Evolutionary conservation across 1,140 invertebrate species (phyloP).

Genomic region (Penaeus chinensis): DNA sequence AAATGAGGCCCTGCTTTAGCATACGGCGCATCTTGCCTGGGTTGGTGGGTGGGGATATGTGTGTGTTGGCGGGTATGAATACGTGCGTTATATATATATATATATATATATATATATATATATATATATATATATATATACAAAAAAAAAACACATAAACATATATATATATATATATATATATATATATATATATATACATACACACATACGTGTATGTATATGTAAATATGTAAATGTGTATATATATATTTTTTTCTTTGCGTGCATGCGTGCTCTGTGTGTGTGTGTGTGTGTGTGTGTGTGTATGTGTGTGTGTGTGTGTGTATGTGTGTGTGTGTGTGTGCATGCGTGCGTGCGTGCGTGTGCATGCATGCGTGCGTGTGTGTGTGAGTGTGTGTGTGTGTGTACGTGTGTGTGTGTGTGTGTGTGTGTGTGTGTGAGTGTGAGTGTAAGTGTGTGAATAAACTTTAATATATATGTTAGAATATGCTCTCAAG

Average conservation of each 20-base stretch:
- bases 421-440: too few relatives aligned
- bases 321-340: neutral
- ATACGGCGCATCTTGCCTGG: too few relatives aligned
- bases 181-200: neutral
- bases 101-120: neutral
- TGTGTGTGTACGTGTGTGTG: too few relatives aligned
- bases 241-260: neutral
- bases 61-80: neutral
- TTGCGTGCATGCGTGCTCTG: neutral
- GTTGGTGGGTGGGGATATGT: neutral
- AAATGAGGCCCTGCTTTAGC: too few relatives aligned
- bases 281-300: neutral
- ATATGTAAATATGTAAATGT: neutral
- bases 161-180: neutral
- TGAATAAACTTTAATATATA: too few relatives aligned
- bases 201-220: neutral
- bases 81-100: neutral
- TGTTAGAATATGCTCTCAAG: too few relatives aligned
- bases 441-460: too few relatives aligned
- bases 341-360: neutral
- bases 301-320: neutral
- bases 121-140: constrained; percentile 7
- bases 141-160: neutral
- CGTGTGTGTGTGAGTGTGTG: too few relatives aligned
- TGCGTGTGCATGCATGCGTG: too few relatives aligned